Conservation (phyloP, 2,797 vertebrate species). For the Alca torda region DNA sequence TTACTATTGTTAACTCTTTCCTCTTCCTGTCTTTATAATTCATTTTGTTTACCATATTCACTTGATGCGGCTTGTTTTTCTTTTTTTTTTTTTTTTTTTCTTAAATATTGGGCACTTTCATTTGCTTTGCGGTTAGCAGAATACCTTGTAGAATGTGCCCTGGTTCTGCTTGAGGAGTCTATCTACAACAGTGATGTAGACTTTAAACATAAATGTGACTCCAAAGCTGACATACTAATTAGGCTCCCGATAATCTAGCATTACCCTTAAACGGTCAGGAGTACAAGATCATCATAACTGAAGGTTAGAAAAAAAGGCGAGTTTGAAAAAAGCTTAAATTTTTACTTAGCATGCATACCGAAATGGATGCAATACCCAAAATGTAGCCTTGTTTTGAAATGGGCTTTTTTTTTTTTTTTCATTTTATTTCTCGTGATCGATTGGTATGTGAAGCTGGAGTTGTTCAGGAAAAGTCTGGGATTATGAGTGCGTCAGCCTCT, state of each 20-base stretch:
- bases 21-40: neutral
- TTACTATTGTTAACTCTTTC: constrained; percentile 36
- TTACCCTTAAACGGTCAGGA: neutral
- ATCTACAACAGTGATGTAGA: neutral
- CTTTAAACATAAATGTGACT: neutral
- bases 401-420: neutral
- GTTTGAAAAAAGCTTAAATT: neutral
- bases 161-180: neutral
- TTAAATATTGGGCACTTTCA: neutral
- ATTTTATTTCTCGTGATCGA: constrained; percentile 39
- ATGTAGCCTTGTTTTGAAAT: constrained; percentile 24
- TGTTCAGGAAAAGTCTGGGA: constrained; percentile 68
- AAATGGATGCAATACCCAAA: neutral
- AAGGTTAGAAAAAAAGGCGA: neutral
- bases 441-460: constrained; percentile 46
- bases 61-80: neutral
- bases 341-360: neutral
- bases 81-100: too few species aligned
- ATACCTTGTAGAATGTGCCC: neutral
- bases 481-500: constrained; percentile 61
- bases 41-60: neutral
- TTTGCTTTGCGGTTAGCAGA: neutral
- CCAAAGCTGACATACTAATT: neutral
- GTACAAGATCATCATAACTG: neutral
- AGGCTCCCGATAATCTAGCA: neutral